These are phyloP conservation scores for Pteropus rufus DNA, from an alignment of 2,797 vertebrate species.

Conservation along the genomic window DNA sequence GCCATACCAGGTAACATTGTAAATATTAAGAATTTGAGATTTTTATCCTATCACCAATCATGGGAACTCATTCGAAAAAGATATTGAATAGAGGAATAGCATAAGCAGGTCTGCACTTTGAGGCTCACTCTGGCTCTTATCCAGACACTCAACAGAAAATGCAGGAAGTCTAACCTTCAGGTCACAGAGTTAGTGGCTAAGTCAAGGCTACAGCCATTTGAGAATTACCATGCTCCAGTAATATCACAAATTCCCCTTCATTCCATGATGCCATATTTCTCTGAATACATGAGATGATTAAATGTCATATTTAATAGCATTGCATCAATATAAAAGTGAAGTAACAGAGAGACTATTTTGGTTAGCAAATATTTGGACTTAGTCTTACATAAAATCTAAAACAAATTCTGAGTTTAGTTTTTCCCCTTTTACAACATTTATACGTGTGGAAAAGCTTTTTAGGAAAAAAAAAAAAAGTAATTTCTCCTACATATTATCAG, in stretches of 20 bases:
- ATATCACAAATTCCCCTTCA: background rate
- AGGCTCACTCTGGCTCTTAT: background rate
- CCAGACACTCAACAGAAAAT: background rate
- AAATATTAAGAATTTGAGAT: background rate
- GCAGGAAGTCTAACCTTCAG: background rate
- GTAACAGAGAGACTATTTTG: conserved; percentile 57
- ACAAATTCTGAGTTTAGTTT: conserved; percentile 68
- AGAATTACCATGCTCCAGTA: background rate
- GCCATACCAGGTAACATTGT: background rate
- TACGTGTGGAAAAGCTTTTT: background rate
- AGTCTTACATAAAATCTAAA: conserved; percentile 67
- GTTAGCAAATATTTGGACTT: conserved; percentile 75
- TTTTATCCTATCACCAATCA: background rate
- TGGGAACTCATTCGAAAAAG: background rate
- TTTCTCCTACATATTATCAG: background rate
- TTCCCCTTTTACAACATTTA: conserved; percentile 50
- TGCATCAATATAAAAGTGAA: conserved; percentile 38
- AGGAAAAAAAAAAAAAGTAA: background rate
- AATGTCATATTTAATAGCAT: conserved; percentile 64
- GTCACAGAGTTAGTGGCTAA: background rate
- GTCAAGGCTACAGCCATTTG: background rate
- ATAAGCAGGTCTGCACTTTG: background rate
- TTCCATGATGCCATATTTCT: conserved; percentile 15
- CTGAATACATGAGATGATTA: conserved; percentile 36
- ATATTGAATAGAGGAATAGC: background rate